Evolutionary conservation across 2,888 invertebrate species (phyloP), one percentile per base, ranked within the genome.

Genomic region (Acronicta aceris): DNA sequence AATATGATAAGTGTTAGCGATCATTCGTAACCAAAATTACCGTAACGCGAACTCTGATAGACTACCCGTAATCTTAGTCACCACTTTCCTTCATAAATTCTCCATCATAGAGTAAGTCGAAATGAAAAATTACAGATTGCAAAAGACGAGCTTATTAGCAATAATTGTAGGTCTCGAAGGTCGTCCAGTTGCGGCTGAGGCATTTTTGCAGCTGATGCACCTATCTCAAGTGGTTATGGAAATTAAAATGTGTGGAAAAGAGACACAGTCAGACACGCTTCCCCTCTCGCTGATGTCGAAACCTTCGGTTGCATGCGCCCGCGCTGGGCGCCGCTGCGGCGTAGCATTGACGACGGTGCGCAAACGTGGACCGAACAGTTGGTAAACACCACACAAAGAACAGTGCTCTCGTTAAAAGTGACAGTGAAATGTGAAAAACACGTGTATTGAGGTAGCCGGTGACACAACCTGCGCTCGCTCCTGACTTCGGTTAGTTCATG

Each of bases 141-240:
- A 89, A 91, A 92, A 93, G 79, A 81, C 81, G 76, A 82, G 83
- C 85, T 89, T 90, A 90, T 91, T 90, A 92, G 90, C 90, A 92
- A 92, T 91, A 91, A 90, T 88, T 85, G 89, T 90, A 84, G 85
- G 83, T 81, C 82, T 82, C 84, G 91, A 93, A 94, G 94, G 94
- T 92, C 92, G 85, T 69, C 91, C 85, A 87, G 85, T 90, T 85
- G 84, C 84, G 79, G 79, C 80, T 77, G 61, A 58, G 74, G 63
- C 59, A 75, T 78, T 74, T 83, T 80, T 86, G 83, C 85, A 86
- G 84, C 74, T 78, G 75, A 70, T 80, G 72, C 71, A 65, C 75
- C 62, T 75, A 76, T 91, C 85, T 88, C 89, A 70, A 51, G 50
- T 62, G 61, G 59, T 27, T 53, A 67, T 55, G 46, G 67, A 40